These are phyloP conservation scores for Drosophila tsacasi DNA, from an alignment of 1,140 invertebrate species.

Conservation along the genomic window DNA sequence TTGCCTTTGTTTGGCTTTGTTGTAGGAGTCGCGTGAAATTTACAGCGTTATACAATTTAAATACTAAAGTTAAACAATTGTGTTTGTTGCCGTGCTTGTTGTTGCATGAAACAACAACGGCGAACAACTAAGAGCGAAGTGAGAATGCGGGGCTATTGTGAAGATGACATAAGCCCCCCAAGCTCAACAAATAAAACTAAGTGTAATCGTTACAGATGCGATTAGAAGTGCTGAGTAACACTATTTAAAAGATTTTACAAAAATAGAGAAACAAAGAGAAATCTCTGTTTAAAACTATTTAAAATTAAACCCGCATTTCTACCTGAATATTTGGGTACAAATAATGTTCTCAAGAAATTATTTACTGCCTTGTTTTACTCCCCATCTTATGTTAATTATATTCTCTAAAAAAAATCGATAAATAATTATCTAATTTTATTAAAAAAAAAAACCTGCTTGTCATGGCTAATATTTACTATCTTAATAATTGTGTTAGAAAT, in stretches of 20 bases:
- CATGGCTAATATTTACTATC: neutral
- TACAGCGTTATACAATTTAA: constrained; percentile 74
- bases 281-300: neutral
- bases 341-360: neutral
- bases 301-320: neutral
- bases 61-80: constrained; percentile 65
- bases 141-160: constrained; percentile 18
- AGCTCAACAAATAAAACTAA: neutral
- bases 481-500: neutral
- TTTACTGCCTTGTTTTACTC: neutral
- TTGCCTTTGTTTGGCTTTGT: constrained; percentile 43
- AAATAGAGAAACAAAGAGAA: too few relatives aligned
- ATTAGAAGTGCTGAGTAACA: neutral
- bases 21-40: constrained; percentile 66
- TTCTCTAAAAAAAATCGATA: neutral
- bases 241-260: neutral
- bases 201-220: constrained; percentile 1
- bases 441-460: too few relatives aligned
- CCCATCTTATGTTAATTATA: neutral
- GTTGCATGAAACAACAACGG: constrained; percentile 53
- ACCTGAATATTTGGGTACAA: neutral
- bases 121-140: constrained; percentile 9
- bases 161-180: constrained; percentile 63
- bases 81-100: constrained; percentile 38
- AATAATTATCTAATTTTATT: neutral